Percentiles rank a stretch among this genome's conserved stretches.
Conservation (phyloP, 1,140 invertebrate genomes). For the Drosophila littoralis region DNA sequence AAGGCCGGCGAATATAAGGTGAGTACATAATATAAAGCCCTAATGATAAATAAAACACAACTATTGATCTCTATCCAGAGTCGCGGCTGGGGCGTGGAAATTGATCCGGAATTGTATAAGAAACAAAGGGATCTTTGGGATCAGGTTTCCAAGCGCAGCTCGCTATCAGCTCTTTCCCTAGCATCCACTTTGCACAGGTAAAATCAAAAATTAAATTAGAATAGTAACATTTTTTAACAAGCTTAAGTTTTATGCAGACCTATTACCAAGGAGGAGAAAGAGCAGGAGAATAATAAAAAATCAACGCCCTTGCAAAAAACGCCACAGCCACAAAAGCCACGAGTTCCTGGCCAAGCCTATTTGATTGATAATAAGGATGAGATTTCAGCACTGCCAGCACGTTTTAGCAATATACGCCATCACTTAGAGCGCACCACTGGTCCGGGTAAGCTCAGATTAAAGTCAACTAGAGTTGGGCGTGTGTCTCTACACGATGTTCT, state of each 20-base stretch:
- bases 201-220: constrained; percentile 26
- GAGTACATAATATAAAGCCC: constrained; percentile 57
- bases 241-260: constrained; percentile 85
- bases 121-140: constrained; percentile 94
- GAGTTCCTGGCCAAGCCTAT: constrained; percentile 81
- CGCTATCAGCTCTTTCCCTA: constrained; percentile 93
- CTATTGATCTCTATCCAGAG: constrained; percentile 86
- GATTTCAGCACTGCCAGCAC: constrained; percentile 85
- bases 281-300: constrained; percentile 93
- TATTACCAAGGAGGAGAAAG: constrained; percentile 94
- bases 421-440: constrained; percentile 90
- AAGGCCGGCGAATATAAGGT: constrained; percentile 97
- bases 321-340: constrained; percentile 56
- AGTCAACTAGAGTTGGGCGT: background rate
- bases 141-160: constrained; percentile 93
- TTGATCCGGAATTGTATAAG: constrained; percentile 92
- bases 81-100: constrained; percentile 94
- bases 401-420: constrained; percentile 87
- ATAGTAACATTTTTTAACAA: background rate
- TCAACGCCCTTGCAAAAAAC: constrained; percentile 87
- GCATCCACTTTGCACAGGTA: constrained; percentile 93
- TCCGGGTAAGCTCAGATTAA: constrained; percentile 84
- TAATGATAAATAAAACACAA: too few relatives aligned
- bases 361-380: constrained; percentile 84
- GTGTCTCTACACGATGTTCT: background rate